These are phyloP conservation scores for Aphis craccivora DNA, from an alignment of 1,140 invertebrate genomes.

Conservation along the genomic window DNA sequence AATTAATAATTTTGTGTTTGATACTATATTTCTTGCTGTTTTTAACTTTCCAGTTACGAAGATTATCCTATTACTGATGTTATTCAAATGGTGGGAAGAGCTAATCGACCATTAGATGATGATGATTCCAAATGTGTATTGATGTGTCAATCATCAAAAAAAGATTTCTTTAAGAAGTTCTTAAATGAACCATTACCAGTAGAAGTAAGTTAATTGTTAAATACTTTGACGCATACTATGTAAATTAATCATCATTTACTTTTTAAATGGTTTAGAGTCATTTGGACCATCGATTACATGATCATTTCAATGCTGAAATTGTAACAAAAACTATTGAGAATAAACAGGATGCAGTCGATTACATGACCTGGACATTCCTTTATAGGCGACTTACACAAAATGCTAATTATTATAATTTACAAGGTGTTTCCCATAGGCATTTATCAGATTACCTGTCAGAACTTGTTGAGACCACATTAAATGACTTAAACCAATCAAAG, in stretches of 20 bases:
- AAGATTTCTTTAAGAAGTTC: conserved; percentile 99
- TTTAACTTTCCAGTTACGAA: conserved; percentile 78
- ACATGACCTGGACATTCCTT: conserved; percentile 98
- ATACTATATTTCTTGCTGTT: conserved; percentile 63
- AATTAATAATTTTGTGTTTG: conserved; percentile 38
- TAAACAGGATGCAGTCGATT: conserved; percentile 99
- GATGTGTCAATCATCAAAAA: conserved; percentile 96
- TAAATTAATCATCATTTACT: not conserved
- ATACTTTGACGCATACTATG: not conserved
- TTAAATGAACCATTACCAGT: conserved; percentile 96
- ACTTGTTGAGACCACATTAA: conserved; percentile 94
- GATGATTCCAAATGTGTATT: conserved; percentile 95
- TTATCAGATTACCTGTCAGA: conserved; percentile 98
- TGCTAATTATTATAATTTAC: conserved; percentile 99
- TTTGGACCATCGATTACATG: conserved; percentile 95
- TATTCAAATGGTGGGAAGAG: conserved; percentile 95
- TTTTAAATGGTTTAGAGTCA: conserved; percentile 73
- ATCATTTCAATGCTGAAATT: conserved; percentile 99
- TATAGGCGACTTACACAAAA: conserved; percentile 97
- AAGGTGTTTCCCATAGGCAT: conserved; percentile 95
- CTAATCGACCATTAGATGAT: conserved; percentile 88
- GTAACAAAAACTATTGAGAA: conserved; percentile 99
- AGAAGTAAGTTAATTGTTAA: conserved; percentile 70
- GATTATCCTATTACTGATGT: conserved; percentile 98
- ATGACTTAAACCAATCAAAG: conserved; percentile 95